Conservation (phyloP, 2,888 invertebrate genomes). For the Desoria tigrina region DNA sequence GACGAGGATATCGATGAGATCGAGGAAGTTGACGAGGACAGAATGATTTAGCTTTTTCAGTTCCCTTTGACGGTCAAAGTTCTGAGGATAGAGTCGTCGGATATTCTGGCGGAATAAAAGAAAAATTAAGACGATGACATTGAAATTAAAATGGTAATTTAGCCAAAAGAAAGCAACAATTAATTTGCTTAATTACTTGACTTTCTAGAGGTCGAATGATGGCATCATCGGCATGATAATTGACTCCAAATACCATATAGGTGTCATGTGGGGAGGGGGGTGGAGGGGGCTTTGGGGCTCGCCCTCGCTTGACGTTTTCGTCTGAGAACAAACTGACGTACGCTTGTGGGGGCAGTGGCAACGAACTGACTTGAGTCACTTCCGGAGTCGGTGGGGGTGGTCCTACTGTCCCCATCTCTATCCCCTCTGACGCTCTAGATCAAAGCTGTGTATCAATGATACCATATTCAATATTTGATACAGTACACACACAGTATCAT, state of each 20-base stretch:
- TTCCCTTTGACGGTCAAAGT: slow-evolving; percentile 91
- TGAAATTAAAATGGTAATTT: too few relatives aligned
- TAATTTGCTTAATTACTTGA: slow-evolving; percentile 63
- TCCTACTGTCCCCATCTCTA: too few relatives aligned
- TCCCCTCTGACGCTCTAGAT: too few relatives aligned
- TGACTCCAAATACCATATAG: slow-evolving; percentile 92
- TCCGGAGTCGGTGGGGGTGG: background rate
- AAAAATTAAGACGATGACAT: too few relatives aligned
- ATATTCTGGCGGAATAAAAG: slow-evolving; percentile 78
- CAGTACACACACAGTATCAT: too few relatives aligned
- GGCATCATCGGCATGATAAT: slow-evolving; percentile 88
- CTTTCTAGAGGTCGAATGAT: slow-evolving; percentile 92
- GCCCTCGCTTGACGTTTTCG: slow-evolving; percentile 83
- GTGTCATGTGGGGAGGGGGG: slow-evolving; percentile 65
- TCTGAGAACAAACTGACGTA: slow-evolving; percentile 77
- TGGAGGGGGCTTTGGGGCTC: slow-evolving; percentile 82
- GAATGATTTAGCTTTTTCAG: slow-evolving; percentile 94
- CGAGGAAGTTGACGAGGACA: slow-evolving; percentile 87
- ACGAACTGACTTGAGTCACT: slow-evolving; percentile 2
- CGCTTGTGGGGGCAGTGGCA: slow-evolving; percentile 46
- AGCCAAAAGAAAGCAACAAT: too few relatives aligned
- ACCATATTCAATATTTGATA: too few relatives aligned
- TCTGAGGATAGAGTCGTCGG: slow-evolving; percentile 87
- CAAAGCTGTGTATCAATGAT: too few relatives aligned
- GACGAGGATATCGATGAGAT: slow-evolving; percentile 87